phyloP scores from a whole-genome alignment of 2,113 vertebrate species.

The Pycnonotus jocosus region DNA sequence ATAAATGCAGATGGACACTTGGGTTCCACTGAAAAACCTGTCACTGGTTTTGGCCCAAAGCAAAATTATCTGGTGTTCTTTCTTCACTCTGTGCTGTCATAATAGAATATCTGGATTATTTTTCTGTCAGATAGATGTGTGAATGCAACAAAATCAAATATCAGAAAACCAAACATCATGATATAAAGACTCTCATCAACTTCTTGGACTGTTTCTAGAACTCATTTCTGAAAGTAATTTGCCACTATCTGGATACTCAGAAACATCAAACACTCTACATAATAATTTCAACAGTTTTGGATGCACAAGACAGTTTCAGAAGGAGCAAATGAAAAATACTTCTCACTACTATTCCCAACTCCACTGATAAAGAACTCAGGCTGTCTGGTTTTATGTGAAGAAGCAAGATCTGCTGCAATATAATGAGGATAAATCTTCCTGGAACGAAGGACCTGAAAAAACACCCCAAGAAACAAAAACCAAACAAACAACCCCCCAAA shows the following conservation, averaged over 20 bases:
- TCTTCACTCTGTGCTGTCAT: neutral
- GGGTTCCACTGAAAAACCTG: neutral
- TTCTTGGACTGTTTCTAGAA: neutral
- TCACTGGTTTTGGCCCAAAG: neutral
- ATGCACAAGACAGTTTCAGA: neutral
- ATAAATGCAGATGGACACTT: neutral
- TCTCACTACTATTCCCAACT: neutral
- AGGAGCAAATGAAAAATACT: neutral
- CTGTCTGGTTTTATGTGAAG: neutral
- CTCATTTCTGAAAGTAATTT: neutral
- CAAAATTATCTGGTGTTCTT: neutral
- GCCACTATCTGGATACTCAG: neutral
- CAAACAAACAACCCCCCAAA: fast-evolving
- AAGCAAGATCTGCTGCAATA: neutral
- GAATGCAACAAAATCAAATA: neutral
- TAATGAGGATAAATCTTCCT: neutral
- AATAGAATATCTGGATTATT: neutral
- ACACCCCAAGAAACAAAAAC: fast-evolving
- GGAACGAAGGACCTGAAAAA: neutral
- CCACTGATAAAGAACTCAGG: neutral
- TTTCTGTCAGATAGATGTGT: neutral
- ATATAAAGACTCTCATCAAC: neutral
- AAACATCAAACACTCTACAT: neutral
- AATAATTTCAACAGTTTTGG: neutral
- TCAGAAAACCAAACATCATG: neutral